Conservation (phyloP, 2,797 vertebrate species). For the Sebastes hubbsi region DNA sequence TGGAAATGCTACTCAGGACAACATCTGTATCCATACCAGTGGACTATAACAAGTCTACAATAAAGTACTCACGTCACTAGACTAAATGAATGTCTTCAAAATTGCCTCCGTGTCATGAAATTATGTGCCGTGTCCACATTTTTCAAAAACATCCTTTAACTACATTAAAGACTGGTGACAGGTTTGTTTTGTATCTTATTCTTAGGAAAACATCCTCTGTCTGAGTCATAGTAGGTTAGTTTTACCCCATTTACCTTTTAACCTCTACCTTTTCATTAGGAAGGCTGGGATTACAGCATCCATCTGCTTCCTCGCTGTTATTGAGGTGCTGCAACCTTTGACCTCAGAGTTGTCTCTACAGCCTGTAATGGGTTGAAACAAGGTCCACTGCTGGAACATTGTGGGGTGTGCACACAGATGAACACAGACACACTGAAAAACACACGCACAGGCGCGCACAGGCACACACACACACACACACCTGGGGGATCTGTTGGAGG, state of each 20-base stretch:
- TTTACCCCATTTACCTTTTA: conserved; percentile 73
- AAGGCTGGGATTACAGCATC: conserved; percentile 62
- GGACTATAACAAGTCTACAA: neutral
- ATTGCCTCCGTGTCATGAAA: neutral
- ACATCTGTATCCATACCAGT: neutral
- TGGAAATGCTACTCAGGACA: neutral
- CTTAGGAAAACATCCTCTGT: conserved; percentile 70
- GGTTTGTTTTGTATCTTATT: conserved; percentile 71
- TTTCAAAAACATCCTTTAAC: conserved; percentile 45
- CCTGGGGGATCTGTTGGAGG: conserved; percentile 53
- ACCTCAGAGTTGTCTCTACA: conserved; percentile 64
- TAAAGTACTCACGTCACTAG: neutral
- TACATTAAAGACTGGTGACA: conserved; percentile 46
- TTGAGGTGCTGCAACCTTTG: conserved; percentile 62
- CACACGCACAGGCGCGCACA: neutral
- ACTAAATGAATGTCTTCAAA: conserved; percentile 1
- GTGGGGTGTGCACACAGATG: conserved; percentile 35
- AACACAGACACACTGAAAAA: conserved; percentile 42
- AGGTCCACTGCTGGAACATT: conserved; percentile 38
- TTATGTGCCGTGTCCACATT: conserved; percentile 1
- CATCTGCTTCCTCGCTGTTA: conserved; percentile 67
- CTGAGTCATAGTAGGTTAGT: conserved; percentile 75
- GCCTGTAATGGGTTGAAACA: conserved; percentile 66
- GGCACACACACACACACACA: conserved; percentile 32
- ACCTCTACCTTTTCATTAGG: conserved; percentile 73